phyloP scores from a whole-genome alignment of 2,797 vertebrate genomes.

The Cuniculus paca region DNA sequence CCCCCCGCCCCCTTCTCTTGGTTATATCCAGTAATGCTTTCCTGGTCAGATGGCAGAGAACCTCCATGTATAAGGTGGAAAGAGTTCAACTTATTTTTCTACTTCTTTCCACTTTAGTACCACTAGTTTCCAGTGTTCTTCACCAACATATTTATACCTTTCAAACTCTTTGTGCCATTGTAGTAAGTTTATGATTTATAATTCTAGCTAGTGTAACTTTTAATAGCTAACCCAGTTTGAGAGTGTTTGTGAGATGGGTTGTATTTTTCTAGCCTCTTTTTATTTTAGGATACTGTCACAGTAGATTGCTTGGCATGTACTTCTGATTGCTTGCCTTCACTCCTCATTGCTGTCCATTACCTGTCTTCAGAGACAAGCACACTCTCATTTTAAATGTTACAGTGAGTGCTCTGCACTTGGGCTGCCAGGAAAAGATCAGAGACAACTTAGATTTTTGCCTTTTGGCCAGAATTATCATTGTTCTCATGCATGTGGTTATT shows the following conservation, averaged over 20 bases:
- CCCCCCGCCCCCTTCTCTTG: neutral
- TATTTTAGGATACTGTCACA: neutral
- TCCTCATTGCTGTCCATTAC: neutral
- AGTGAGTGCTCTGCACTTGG: neutral
- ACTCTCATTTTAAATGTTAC: neutral
- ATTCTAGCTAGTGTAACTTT: neutral
- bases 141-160: neutral
- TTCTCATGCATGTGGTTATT: conserved; percentile 5
- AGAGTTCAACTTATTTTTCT: conserved; percentile 60
- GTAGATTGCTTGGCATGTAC: neutral
- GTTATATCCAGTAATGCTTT: conserved; percentile 72
- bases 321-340: neutral
- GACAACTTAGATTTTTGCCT: conserved; percentile 28
- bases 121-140: conserved; percentile 25
- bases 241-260: neutral
- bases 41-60: conserved; percentile 73
- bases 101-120: neutral
- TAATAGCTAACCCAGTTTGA: conserved; percentile 12
- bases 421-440: neutral
- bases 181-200: conserved; percentile 52
- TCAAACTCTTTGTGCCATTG: conserved; percentile 10
- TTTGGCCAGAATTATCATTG: neutral
- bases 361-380: conserved; percentile 7
- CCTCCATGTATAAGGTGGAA: conserved; percentile 47
- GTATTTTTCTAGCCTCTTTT: neutral